Evolutionary conservation across 2,888 invertebrate species (phyloP).

Genomic region (Gnatocerus cornutus): DNA sequence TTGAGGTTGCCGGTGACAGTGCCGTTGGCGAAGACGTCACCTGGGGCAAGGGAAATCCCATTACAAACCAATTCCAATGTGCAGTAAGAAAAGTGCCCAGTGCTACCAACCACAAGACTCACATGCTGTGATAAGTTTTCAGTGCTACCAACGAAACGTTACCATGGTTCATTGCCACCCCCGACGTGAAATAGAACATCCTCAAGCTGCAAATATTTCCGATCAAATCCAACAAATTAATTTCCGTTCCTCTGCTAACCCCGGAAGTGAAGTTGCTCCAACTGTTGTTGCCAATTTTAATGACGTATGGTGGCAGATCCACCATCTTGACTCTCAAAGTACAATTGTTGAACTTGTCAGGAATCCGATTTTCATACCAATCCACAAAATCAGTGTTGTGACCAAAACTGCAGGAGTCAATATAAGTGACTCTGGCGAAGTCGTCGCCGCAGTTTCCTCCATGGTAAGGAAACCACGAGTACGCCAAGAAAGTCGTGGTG

Average conservation of each 20-base stretch:
- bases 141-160: too few relatives aligned
- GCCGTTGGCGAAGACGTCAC: slow-evolving; percentile 46
- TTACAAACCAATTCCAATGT: too few relatives aligned
- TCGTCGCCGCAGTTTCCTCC: slow-evolving; percentile 32
- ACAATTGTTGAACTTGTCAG: slow-evolving; percentile 51
- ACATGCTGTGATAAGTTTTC: too few relatives aligned
- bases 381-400: background rate
- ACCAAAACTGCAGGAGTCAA: slow-evolving; percentile 46
- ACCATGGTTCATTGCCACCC: background rate
- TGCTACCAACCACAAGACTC: too few relatives aligned
- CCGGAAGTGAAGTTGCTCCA: background rate
- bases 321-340: slow-evolving; percentile 51
- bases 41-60: too few relatives aligned
- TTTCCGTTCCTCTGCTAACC: slow-evolving; percentile 22
- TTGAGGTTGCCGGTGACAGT: slow-evolving; percentile 39
- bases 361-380: slow-evolving; percentile 52
- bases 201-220: background rate
- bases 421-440: slow-evolving; percentile 10
- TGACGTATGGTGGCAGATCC: slow-evolving; percentile 52
- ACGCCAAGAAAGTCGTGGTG: slow-evolving; percentile 18
- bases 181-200: slow-evolving; percentile 19
- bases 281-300: slow-evolving; percentile 48
- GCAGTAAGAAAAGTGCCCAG: too few relatives aligned
- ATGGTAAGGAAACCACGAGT: slow-evolving; percentile 43
- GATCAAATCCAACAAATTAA: slow-evolving; percentile 24